Evolutionary conservation across 2,888 invertebrate species (phyloP), one percentile per base, ranked within the genome.

Genomic region (Sisyra nigra): DNA sequence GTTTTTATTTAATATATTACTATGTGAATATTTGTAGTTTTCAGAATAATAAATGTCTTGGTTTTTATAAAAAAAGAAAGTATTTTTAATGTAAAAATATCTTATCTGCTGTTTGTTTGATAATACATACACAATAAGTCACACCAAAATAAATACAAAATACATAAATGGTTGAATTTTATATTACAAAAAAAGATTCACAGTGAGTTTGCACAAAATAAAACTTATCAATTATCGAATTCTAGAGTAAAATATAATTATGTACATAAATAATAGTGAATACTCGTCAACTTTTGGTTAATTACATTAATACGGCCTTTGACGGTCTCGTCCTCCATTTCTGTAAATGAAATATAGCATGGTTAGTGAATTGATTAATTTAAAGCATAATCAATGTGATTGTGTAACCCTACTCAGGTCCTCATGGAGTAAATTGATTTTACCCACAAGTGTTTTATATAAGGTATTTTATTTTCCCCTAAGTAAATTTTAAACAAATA

Each of bases 261-360:
- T 34, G 14, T 14, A 34, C 13, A 15, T 34, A 15, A 13, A 34
- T 15, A 34, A 15, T 34, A 15, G 15, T 14, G 15, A 34, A 34
- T 8, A 34, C 34, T 34, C 11, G 34, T 34, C 8, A 34, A 34
- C 11, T n/a, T 11, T 11, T 32, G 3, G 11, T n/a, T 14, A 34
- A 34, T 13, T 6, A 3, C 3, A 13, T 51, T 60, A 65, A 47
- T 66, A 66, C 9, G 70, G 65, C 54, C 71, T 58, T 51, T 67
- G 66, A 40, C 68, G 63, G 51, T 68, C 67, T 46, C 71, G 15
- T 15, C 38, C 38, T 15, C 38, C 38, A 9, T 19, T 18, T 8
- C 37, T 24, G 24, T 5, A 24, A 24, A 24, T 24, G 24, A 24
- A 24, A 24, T 24, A 24, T 5, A 24, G 7, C 3, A 24, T 24